Conservation (phyloP, 2,113 vertebrate species). For the Marmota flaviventris region DNA sequence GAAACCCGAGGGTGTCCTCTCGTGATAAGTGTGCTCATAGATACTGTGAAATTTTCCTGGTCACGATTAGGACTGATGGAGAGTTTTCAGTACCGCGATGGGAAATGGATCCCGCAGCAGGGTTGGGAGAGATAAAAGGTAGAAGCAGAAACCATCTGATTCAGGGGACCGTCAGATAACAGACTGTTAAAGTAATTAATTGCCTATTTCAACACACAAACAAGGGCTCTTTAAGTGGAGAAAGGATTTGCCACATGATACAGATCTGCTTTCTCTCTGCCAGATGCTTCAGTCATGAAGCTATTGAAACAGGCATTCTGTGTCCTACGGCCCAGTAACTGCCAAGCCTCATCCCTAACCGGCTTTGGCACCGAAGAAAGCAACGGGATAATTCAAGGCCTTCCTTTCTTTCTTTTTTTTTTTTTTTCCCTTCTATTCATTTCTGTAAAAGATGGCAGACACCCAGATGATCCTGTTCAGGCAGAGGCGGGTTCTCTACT, state of each 20-base stretch:
- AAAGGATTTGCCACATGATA: slow-evolving; percentile 82
- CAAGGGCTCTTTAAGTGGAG: slow-evolving; percentile 86
- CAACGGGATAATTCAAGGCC: slow-evolving; percentile 63
- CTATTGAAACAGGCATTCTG: slow-evolving; percentile 59
- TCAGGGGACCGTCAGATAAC: too few relatives aligned
- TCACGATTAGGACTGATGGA: neutral
- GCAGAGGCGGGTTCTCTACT: slow-evolving; percentile 26
- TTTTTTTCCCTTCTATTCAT: neutral
- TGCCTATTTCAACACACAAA: too few relatives aligned
- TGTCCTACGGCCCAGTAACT: slow-evolving; percentile 59
- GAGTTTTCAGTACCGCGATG: neutral
- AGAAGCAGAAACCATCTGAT: too few relatives aligned
- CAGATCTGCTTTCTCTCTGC: slow-evolving; percentile 85
- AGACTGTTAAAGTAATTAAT: too few relatives aligned
- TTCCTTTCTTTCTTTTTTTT: neutral
- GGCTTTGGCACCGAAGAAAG: slow-evolving; percentile 67
- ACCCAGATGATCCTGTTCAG: too few relatives aligned
- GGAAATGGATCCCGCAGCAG: neutral
- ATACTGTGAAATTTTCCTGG: neutral
- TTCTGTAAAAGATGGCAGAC: too few relatives aligned
- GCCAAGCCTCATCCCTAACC: slow-evolving; percentile 62
- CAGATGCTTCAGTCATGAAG: slow-evolving; percentile 76
- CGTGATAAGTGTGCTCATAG: neutral
- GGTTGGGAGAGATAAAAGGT: too few relatives aligned
- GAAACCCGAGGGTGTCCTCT: neutral